Conservation (phyloP, 2,797 vertebrate species). For the Remorina albescens region DNA sequence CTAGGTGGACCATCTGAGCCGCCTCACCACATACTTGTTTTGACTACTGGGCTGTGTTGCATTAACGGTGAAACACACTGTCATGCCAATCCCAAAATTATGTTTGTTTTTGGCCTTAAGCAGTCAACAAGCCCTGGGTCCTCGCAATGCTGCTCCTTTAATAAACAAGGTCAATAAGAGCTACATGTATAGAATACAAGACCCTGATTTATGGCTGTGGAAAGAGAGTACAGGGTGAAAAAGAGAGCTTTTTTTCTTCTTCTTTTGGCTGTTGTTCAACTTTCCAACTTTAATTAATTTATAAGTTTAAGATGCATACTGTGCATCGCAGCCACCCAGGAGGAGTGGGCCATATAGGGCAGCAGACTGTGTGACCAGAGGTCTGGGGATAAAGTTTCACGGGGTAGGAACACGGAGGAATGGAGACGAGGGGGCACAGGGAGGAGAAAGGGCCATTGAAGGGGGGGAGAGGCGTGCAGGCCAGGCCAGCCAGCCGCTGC, state of each 20-base stretch:
- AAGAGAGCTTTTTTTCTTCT: constrained; percentile 44
- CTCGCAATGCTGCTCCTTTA: constrained; percentile 66
- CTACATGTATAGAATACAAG: constrained; percentile 77
- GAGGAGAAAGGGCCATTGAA: constrained; percentile 80
- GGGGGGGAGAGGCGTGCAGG: constrained; percentile 76
- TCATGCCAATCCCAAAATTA: constrained; percentile 68
- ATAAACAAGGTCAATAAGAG: constrained; percentile 72
- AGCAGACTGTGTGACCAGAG: constrained; percentile 69
- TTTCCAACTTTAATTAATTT: constrained; percentile 85
- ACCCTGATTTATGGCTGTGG: constrained; percentile 78
- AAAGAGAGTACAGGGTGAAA: constrained; percentile 52
- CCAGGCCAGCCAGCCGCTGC: constrained; percentile 79
- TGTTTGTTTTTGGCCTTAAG: constrained; percentile 80
- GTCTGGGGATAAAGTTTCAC: constrained; percentile 72
- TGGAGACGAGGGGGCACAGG: constrained; percentile 73
- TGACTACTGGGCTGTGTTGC: constrained; percentile 50
- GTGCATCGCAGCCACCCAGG: constrained; percentile 81
- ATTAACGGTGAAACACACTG: constrained; percentile 57
- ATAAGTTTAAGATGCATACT: constrained; percentile 82
- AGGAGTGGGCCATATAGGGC: constrained; percentile 74
- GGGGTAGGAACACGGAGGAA: constrained; percentile 71
- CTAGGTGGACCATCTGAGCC: constrained; percentile 20
- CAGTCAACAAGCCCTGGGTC: constrained; percentile 65
- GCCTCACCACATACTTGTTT: constrained; percentile 51
- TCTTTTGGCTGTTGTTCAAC: constrained; percentile 80